These are phyloP conservation scores for Tinamus guttatus DNA, from an alignment of 2,113 vertebrate genomes.

Conservation along the genomic window DNA sequence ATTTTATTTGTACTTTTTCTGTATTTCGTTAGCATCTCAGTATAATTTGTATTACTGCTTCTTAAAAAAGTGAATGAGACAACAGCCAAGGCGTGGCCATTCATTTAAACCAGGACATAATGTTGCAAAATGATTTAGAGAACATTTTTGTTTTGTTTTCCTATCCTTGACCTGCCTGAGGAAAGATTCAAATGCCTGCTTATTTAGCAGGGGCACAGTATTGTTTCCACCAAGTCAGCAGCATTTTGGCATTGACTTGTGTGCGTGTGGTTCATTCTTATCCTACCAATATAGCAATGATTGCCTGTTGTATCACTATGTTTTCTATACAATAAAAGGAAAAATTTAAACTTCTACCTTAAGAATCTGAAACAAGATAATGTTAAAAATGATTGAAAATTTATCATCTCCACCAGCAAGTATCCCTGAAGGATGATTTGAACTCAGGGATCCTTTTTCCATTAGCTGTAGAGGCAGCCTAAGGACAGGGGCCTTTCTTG, in stretches of 20 bases:
- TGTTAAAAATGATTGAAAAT: neutral
- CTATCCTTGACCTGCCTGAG: neutral
- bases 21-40: neutral
- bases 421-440: neutral
- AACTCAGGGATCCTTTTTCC: neutral
- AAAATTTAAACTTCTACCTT: neutral
- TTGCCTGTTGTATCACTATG: neutral
- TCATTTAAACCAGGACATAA: neutral
- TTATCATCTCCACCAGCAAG: neutral
- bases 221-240: neutral
- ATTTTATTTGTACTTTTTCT: neutral
- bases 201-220: neutral
- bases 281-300: neutral
- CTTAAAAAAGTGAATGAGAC: neutral
- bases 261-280: neutral
- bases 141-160: neutral
- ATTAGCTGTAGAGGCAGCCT: neutral
- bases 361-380: neutral
- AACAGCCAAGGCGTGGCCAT: neutral
- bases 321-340: neutral
- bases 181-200: neutral
- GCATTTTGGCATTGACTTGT: neutral
- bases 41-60: neutral
- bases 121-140: neutral
- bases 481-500: neutral